Conservation (phyloP, 2,113 vertebrate genomes). For the Bagarius yarrelli region DNA sequence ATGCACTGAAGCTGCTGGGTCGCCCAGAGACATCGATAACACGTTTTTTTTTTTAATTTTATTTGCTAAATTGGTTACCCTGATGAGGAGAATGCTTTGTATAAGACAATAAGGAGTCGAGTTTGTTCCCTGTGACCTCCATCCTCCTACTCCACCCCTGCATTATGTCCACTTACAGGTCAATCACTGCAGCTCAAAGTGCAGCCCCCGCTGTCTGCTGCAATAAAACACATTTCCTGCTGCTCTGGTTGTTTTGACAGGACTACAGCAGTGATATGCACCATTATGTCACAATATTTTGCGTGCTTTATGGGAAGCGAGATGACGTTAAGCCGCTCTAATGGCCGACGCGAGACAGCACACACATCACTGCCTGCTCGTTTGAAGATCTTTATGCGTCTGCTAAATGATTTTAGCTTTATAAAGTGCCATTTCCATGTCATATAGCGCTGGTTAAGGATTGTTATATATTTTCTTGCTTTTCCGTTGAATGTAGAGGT, state of each 20-base stretch:
- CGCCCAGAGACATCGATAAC: background rate
- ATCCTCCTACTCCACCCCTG: background rate
- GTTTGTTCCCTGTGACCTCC: constrained; percentile 20
- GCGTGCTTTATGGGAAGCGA: background rate
- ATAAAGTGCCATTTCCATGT: constrained; percentile 17
- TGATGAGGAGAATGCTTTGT: constrained; percentile 1
- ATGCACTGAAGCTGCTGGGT: too few relatives aligned
- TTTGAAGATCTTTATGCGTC: background rate
- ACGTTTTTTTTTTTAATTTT: background rate
- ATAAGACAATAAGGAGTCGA: constrained; percentile 3
- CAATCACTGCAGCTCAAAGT: constrained; percentile 9
- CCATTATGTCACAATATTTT: constrained; percentile 24
- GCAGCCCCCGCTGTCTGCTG: background rate
- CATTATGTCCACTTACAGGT: background rate
- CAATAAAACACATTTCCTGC: background rate
- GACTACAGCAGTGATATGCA: constrained; percentile 2
- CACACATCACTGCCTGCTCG: background rate
- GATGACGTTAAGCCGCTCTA: constrained; percentile 13
- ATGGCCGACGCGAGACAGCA: constrained; percentile 2
- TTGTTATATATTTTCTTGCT: background rate
- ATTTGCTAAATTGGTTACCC: background rate
- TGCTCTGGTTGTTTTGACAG: constrained; percentile 10
- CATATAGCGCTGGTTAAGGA: background rate
- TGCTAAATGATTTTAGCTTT: background rate
- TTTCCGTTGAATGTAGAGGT: too few relatives aligned